Percentiles rank a stretch among this genome's conserved stretches.
These are phyloP conservation scores for Drosophila miranda DNA, from an alignment of 1,140 invertebrate species.

Conservation along the genomic window DNA sequence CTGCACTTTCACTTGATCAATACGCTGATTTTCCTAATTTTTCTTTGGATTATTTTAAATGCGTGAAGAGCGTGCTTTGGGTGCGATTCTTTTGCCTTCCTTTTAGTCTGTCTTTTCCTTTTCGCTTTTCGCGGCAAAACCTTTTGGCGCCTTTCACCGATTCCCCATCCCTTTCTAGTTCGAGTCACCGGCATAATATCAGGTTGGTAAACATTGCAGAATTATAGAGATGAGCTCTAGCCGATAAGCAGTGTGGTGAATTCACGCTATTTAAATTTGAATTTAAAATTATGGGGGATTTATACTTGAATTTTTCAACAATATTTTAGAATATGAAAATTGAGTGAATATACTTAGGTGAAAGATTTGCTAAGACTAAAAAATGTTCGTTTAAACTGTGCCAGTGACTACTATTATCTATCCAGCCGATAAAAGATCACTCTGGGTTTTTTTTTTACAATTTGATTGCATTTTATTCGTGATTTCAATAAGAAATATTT, in stretches of 20 bases:
- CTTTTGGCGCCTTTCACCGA: conserved; percentile 24
- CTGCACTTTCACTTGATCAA: neutral
- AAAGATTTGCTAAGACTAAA: too few species aligned
- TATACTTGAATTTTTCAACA: too few species aligned
- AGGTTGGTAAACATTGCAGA: conserved; percentile 1
- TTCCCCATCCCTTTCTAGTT: conserved; percentile 9
- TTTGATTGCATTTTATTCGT: too few species aligned
- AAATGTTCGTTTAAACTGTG: too few species aligned
- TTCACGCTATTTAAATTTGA: conserved; percentile 3
- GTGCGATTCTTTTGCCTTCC: neutral
- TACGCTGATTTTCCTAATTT: neutral
- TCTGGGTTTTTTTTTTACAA: too few species aligned
- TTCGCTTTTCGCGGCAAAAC: conserved; percentile 22
- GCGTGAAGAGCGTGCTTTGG: neutral
- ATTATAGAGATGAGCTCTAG: neutral
- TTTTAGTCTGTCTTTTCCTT: neutral
- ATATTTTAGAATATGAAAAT: too few species aligned
- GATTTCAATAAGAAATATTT: too few species aligned
- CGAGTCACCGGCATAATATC: neutral
- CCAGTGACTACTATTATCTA: too few species aligned
- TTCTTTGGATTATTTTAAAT: neutral
- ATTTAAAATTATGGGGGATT: neutral
- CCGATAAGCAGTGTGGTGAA: too few species aligned
- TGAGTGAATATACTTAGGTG: too few species aligned
- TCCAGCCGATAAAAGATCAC: too few species aligned